phyloP scores from a whole-genome alignment of 2,797 vertebrate genomes.

The Phylloscopus collybita region DNA sequence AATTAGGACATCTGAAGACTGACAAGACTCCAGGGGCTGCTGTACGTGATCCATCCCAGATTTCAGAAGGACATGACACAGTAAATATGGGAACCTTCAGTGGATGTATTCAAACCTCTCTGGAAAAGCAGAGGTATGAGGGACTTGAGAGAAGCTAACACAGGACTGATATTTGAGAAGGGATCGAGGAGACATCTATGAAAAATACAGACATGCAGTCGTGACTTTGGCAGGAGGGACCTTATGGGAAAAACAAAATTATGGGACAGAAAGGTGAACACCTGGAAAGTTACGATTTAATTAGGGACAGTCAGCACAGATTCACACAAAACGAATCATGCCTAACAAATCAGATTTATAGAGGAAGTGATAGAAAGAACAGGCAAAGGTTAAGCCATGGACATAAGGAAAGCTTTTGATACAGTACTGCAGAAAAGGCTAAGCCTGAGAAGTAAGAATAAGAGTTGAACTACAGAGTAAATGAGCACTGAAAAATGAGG shows the following conservation, averaged over 20 bases:
- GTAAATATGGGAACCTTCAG: conserved; percentile 34
- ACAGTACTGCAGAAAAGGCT: conserved; percentile 31
- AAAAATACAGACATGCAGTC: conserved; percentile 47
- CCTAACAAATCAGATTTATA: conserved; percentile 74
- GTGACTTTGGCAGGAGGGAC: conserved; percentile 5
- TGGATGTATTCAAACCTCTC: background rate
- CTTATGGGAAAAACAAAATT: conserved; percentile 46
- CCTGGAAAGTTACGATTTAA: conserved; percentile 70
- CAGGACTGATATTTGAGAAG: conserved; percentile 43
- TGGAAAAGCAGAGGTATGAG: background rate
- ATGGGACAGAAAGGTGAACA: conserved; percentile 51
- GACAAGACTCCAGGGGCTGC: conserved; percentile 17
- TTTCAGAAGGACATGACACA: conserved; percentile 35
- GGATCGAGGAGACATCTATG: conserved; percentile 24
- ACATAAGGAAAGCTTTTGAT: conserved; percentile 69
- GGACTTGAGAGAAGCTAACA: conserved; percentile 3
- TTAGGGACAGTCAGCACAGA: conserved; percentile 63
- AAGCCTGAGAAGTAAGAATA: background rate
- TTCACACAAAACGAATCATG: conserved; percentile 58
- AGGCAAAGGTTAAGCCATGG: conserved; percentile 54
- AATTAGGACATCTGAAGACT: conserved; percentile 47
- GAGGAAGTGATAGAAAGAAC: conserved; percentile 68
- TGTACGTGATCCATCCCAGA: conserved; percentile 27
- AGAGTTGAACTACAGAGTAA: background rate
- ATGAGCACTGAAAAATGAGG: background rate